phyloP scores from a whole-genome alignment of 1,140 invertebrate genomes.

The Heliconius melpomene region DNA sequence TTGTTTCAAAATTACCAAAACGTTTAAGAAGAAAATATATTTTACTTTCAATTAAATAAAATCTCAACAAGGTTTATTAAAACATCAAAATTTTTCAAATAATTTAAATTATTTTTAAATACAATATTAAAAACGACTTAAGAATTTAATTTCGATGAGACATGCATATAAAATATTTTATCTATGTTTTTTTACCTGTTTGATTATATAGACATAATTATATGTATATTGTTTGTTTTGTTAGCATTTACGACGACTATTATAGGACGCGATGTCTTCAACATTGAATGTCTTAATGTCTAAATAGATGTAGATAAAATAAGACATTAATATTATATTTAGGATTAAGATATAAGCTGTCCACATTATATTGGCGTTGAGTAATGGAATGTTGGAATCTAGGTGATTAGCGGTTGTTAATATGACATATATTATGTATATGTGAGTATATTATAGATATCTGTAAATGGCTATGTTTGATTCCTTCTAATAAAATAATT shows the following conservation, averaged over 20 bases:
- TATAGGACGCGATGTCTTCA: no score
- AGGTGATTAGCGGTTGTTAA: not conserved
- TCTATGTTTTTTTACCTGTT: no score
- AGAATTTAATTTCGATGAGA: no score
- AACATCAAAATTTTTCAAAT: no score
- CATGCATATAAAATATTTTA: no score
- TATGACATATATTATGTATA: not conserved
- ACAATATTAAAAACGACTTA: no score
- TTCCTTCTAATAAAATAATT: no score
- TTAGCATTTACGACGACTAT: no score
- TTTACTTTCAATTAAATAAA: not conserved
- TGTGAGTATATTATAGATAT: not conserved
- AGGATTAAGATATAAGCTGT: not conserved
- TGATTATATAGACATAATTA: no score
- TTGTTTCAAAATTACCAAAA: not conserved
- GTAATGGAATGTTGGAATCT: slow-evolving; percentile 6
- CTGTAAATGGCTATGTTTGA: not conserved
- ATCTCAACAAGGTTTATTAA: no score
- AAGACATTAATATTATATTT: not conserved
- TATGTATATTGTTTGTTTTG: no score
- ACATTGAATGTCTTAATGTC: not conserved
- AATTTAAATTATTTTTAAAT: no score
- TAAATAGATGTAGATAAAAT: not conserved
- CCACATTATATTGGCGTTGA: not conserved
- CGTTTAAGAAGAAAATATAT: not conserved